Evolutionary conservation across 2,113 vertebrate genomes (phyloP), one percentile per base, ranked within the genome.

Genomic region (Ondatra zibethicus): DNA sequence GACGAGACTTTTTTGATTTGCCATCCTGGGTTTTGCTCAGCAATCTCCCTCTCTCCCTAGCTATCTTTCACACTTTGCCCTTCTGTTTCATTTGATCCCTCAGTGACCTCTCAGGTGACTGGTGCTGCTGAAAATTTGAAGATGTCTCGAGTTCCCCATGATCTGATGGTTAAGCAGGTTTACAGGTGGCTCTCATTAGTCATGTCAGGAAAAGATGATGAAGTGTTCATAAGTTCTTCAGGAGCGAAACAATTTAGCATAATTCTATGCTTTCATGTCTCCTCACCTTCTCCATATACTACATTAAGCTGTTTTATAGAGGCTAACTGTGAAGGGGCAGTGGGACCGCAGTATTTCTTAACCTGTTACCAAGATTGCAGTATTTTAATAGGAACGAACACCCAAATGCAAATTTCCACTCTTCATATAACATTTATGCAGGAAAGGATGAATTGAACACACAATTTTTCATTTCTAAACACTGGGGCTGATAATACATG

Each of bases 381-480:
- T 97, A 97, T 97, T 98, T 98, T 98, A 98, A 94, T 80, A 93
- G 78, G 65, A 93, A 96, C 84, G 95, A 97, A 95, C 47, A 82
- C 33, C 58, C 93, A 96, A 98, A 96, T 97, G 97, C 96, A 98
- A 98, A 98, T 98, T 98, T 96, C 72, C 61, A 89, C 98, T 98
- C 96, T 98, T 97, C 97, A 94, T 98, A 92, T 98, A 98, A 98
- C 90, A 98, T 98, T 98, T 98, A 97, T 96, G 94, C 92, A 97
- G 94, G 98, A 98, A 98, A 97, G 96, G 98, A 98, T 98, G 96
- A 98, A 97, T 96, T 97, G 96, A 98, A 95, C 86, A 89, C 77
- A 95, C 1, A 68, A 98, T 98, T 98, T 98, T 98, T 98, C 98
- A 98, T 98, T 95, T 98, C 94, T 97, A 89, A 95, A 97, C 96